Conservation (phyloP, 2,797 vertebrate species). For the Diglossa cyanea region DNA sequence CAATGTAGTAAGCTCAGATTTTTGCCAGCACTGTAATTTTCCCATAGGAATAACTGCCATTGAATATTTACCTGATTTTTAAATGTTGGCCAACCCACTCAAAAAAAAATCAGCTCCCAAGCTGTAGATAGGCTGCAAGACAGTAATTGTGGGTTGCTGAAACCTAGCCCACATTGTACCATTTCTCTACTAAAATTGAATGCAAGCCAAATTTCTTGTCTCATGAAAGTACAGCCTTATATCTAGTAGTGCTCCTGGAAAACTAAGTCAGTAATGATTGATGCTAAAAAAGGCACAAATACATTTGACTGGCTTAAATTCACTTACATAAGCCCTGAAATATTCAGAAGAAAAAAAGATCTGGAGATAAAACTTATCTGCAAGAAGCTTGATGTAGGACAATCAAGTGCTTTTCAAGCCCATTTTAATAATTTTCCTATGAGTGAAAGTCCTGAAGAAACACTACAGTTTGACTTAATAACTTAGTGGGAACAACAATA, state of each 20-base stretch:
- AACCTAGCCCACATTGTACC: background rate
- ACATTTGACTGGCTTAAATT: background rate
- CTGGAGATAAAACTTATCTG: background rate
- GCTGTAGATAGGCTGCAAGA: background rate
- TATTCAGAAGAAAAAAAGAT: background rate
- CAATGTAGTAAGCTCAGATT: background rate
- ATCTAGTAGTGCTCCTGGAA: background rate
- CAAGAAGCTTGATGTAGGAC: background rate
- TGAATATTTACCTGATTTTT: background rate
- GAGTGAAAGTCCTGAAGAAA: background rate
- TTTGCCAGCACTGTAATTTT: background rate
- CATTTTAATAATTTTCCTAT: background rate
- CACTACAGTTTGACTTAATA: background rate
- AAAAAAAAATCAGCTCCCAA: background rate
- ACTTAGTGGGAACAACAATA: background rate
- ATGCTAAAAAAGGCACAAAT: background rate
- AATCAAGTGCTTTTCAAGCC: background rate
- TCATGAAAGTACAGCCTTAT: background rate
- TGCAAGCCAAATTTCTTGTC: background rate
- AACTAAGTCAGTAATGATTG: background rate
- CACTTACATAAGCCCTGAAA: background rate
- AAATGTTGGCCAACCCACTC: background rate
- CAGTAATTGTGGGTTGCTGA: background rate
- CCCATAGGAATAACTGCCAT: background rate
- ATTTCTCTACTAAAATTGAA: background rate